Conservation (phyloP, 2,113 vertebrate genomes). For the human (Homo sapiens) region DNA sequence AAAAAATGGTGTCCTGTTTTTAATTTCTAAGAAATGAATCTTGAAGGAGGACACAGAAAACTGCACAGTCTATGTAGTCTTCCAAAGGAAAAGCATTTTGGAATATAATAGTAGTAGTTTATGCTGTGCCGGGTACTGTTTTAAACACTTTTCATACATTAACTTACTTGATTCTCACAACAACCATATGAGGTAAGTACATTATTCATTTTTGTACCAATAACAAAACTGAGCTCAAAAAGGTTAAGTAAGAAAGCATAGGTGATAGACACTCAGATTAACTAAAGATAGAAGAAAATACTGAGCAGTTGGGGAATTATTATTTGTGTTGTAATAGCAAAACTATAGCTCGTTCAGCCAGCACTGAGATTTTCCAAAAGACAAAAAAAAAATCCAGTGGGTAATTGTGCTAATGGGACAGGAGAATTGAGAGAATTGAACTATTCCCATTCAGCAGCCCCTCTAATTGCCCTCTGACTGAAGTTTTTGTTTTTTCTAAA, state of each 20-base stretch:
- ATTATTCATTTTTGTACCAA: background rate
- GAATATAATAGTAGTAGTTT: background rate
- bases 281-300: background rate
- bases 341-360: background rate
- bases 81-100: background rate
- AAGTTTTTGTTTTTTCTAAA: background rate
- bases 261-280: background rate
- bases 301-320: background rate
- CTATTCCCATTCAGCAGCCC: background rate
- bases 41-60: background rate
- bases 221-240: background rate
- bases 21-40: background rate
- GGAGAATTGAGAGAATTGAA: background rate
- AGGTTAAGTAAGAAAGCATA: background rate
- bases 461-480: background rate
- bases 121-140: background rate
- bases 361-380: background rate
- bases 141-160: background rate
- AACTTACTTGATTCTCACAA: background rate
- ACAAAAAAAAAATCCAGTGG: background rate
- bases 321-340: background rate
- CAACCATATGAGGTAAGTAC: background rate
- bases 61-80: background rate
- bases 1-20: background rate
- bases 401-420: background rate